These are phyloP conservation scores for Mimumesa dahlbomi DNA, from an alignment of 2,888 invertebrate species.

Conservation along the genomic window DNA sequence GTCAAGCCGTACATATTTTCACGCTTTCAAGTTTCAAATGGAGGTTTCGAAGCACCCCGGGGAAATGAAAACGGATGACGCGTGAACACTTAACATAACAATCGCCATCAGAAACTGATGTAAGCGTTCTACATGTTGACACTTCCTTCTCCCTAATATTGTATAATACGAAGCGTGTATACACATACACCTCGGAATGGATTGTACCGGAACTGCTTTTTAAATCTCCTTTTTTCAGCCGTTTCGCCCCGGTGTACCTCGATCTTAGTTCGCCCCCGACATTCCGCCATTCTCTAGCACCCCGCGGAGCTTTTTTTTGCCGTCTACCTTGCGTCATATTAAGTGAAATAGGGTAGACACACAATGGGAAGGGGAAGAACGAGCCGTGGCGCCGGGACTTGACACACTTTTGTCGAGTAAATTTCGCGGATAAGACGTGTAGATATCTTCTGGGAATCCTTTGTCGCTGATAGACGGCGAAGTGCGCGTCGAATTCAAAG, in stretches of 20 bases:
- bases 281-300: slow-evolving; percentile 33
- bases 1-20: too few species aligned
- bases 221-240: too few species aligned
- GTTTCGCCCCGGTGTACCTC: background rate
- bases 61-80: too few species aligned
- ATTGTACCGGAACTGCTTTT: too few species aligned
- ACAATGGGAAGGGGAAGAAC: slow-evolving; percentile 31
- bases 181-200: too few species aligned
- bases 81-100: too few species aligned
- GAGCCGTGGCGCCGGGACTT: slow-evolving; percentile 22
- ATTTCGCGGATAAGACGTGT: slow-evolving; percentile 47
- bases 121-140: too few species aligned
- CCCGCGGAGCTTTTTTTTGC: slow-evolving; percentile 29
- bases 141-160: too few species aligned
- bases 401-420: slow-evolving; percentile 45
- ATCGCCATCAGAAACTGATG: too few species aligned
- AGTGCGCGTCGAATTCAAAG: slow-evolving; percentile 31
- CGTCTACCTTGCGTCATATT: slow-evolving; percentile 39
- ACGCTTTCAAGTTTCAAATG: too few species aligned
- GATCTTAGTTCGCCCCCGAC: slow-evolving; percentile 6
- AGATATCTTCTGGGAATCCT: slow-evolving; percentile 37
- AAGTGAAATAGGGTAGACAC: slow-evolving; percentile 33
- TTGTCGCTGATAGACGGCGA: slow-evolving; percentile 45
- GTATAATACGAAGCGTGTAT: too few species aligned
- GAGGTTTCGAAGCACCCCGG: too few species aligned